Evolutionary conservation across 2,888 invertebrate species (phyloP).

Genomic region (Synergus gifuensis): DNA sequence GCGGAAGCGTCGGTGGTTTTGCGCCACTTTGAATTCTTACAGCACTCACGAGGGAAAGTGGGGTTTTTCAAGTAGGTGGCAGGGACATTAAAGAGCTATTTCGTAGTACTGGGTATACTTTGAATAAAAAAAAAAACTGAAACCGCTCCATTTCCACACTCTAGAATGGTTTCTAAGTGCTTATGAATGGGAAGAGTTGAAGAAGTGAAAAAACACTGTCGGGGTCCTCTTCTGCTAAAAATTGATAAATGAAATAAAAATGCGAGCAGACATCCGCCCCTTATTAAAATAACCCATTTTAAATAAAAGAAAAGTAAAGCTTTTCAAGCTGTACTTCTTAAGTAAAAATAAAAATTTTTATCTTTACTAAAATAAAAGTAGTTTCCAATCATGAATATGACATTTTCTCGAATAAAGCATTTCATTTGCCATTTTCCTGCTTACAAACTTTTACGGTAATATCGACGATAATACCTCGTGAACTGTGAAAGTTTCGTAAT

Average conservation of each 20-base stretch:
- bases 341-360: background rate
- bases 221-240: background rate
- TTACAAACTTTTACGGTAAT: slow-evolving; percentile 14
- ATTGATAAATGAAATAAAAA: background rate
- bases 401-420: slow-evolving; percentile 35
- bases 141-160: slow-evolving; percentile 6
- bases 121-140: background rate
- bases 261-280: background rate
- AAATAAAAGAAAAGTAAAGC: too few relatives aligned
- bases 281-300: too few relatives aligned
- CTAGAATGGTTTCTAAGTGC: slow-evolving; percentile 2
- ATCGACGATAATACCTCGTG: background rate
- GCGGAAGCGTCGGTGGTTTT: slow-evolving; percentile 10
- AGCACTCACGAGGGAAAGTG: slow-evolving; percentile 33
- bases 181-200: slow-evolving; percentile 13
- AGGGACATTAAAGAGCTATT: slow-evolving; percentile 36
- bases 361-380: background rate
- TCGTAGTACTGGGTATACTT: slow-evolving; percentile 28
- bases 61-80: slow-evolving; percentile 26
- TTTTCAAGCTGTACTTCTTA: too few relatives aligned
- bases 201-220: background rate
- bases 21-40: slow-evolving; percentile 39
- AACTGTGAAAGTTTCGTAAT: slow-evolving; percentile 15
- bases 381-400: background rate
- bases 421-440: background rate